phyloP scores from a whole-genome alignment of 2,888 invertebrate genomes.

The Aspidiotus destructor region DNA sequence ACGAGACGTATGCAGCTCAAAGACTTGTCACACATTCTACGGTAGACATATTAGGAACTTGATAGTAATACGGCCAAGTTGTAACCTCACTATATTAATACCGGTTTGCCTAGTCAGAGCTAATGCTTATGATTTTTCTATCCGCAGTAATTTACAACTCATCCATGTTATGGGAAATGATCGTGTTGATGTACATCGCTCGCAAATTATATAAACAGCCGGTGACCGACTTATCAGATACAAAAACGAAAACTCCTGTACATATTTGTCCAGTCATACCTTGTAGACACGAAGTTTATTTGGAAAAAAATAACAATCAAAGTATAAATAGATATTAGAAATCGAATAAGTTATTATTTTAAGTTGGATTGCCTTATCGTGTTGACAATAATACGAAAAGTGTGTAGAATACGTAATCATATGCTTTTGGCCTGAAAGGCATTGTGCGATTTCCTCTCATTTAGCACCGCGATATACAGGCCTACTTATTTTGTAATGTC shows the following conservation, averaged over 20 bases:
- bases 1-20: too few species aligned
- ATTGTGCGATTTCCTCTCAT: too few species aligned
- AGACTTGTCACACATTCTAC: too few species aligned
- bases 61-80: too few species aligned
- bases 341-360: background rate
- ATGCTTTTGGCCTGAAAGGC: too few species aligned
- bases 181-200: slow-evolving; percentile 54
- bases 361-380: too few species aligned
- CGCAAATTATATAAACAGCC: slow-evolving; percentile 51
- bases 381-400: too few species aligned
- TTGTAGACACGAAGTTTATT: slow-evolving; percentile 8
- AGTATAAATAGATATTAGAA: background rate
- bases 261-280: slow-evolving; percentile 28
- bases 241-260: slow-evolving; percentile 8
- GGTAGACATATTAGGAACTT: too few species aligned
- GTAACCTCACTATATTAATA: too few species aligned
- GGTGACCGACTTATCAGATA: slow-evolving; percentile 37
- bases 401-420: too few species aligned
- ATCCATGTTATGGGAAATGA: slow-evolving; percentile 59
- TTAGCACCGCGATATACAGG: too few species aligned
- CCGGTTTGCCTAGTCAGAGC: background rate
- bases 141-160: slow-evolving; percentile 59
- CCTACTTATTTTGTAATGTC: too few species aligned
- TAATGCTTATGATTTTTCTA: background rate
- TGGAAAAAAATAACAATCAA: slow-evolving; percentile 21